Evolutionary conservation across 2,888 invertebrate species (phyloP), one percentile per base, ranked within the genome.

Genomic region (Crossocerus cetratus): DNA sequence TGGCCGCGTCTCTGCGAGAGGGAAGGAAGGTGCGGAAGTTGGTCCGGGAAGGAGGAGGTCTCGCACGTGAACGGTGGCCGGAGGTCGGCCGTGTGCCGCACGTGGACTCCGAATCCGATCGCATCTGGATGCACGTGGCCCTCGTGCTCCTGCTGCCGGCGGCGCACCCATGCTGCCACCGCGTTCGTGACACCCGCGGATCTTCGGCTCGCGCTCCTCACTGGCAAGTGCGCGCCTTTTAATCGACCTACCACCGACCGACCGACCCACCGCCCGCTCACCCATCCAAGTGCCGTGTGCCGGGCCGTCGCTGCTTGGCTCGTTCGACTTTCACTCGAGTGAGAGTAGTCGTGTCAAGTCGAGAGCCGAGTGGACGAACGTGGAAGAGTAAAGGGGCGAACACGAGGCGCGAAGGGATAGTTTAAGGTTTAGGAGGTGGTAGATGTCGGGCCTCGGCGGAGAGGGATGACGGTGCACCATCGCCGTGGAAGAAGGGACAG

Each of bases 401-500:
- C 21, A 42, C 22, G 59, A 45, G 21, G 14, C 23, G 20, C 42
- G 4, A 65, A 44, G 32, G 8, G 32, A 32, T 32, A 32, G 8
- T 4, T 32, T 32, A 8, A 32, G 8, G 32, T 32, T 32, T 32
- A 32, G 5, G 32, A 32, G 32, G 32, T 32, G 32, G 32, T 32
- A 32, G 69, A 82, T 82, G 82, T 72, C 74, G 75, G 78, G 75
- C 49, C 65, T 62, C 67, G 78, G 55, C 54, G 78, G 66, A 68
- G 72, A 80, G 82, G 82, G 80, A 83, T 83, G 83, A 84, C 80
- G 73, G 76, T 76, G 81, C 70, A 76, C 57, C 79, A 32, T 60
- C 76, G 69, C 68, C 58, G 72, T 63, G 63, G 70, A 21, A 32
- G 32, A 32, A 63, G 72, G 49, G 78, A 65, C 57, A 64, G 32